Base-by-base conservation (phyloP, 2,888 invertebrate genomes). In the Gortyna flavago region DNA sequence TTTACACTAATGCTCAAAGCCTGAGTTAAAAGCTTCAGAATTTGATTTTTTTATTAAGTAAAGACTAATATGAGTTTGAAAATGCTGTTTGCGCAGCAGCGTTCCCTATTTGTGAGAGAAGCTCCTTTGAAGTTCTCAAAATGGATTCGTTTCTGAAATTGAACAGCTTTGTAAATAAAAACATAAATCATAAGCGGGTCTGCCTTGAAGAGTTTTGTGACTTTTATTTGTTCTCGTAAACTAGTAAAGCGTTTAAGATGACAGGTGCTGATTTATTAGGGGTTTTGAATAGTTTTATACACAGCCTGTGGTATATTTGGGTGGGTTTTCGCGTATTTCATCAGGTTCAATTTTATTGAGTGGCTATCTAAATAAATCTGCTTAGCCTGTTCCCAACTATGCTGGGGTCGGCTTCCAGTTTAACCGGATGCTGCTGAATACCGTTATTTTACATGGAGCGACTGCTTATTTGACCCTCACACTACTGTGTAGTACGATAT, bases 201-300 rank as follows among this genome's bases (percentile, higher is more conserved):
- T 35, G 64, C 41, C 77, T 73, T 81, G 57, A 77, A 77, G 71
- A 83, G 77, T 82, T 77, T 83, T 61, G 75, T 81, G 77, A 76
- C 81, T 62, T 82, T 84, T 77, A 85, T 81, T 77, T 81, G 82
- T 81, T 85, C 72, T 72, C 62, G 64, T 77, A 71, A 76, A 81
- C 72, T 77, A 68, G 72, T 80, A 67, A 73, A 77, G 48, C 59
- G 68, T 85, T 85, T 72, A 74, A n/a, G 48, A 51, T 77, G 82
- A 65, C 70, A 73, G 62, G 72, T 73, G 35, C 29, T 73, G 76
- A 76, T 83, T 81, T 81, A 77, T 77, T 51, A 38, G 72, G 81
- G 61, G 32, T 38, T 32, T 35, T 16, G 9, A 62, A 70, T 62
- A 62, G 79, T 79, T 84, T 69, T 69, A 6, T 51, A 65, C 16